A percentile compares a stretch with the other conserved stretches of the same genome.
Evolutionary conservation across 2,888 invertebrate species (phyloP).

Genomic region (Brachylomia viminalis): DNA sequence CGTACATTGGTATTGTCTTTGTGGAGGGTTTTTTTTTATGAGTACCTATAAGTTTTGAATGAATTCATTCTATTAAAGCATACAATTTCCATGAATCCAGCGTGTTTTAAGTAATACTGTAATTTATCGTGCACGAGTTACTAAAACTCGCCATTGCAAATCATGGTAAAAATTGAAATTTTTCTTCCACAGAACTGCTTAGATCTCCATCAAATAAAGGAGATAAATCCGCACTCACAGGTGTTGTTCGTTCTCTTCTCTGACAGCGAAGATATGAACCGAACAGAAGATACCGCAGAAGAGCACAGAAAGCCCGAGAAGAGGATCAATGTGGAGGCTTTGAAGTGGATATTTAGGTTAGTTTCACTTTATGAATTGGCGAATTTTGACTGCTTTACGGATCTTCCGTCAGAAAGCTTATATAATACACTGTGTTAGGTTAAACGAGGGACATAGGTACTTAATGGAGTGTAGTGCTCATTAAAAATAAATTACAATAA

Average conservation of each 20-base stretch:
- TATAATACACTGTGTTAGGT: no score
- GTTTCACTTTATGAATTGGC: background rate
- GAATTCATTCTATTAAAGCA: background rate
- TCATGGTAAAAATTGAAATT: no score
- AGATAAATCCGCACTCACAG: conserved; percentile 83
- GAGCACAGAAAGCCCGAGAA: conserved; percentile 64
- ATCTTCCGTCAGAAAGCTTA: no score
- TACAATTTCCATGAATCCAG: background rate
- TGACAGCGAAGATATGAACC: conserved; percentile 73
- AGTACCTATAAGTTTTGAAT: background rate
- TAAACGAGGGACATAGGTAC: no score
- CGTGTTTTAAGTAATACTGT: background rate
- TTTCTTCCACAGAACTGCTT: conserved; percentile 83
- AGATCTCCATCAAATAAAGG: conserved; percentile 87
- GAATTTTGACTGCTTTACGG: no score
- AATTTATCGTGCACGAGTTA: background rate
- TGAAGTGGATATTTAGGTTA: conserved; percentile 67
- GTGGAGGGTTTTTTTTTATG: background rate
- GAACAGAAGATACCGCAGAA: conserved; percentile 45
- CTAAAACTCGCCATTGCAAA: no score
- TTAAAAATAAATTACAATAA: no score
- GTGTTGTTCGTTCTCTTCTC: conserved; percentile 85
- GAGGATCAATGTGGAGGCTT: conserved; percentile 66
- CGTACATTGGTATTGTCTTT: background rate
- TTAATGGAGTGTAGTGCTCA: no score